Evolutionary conservation across 2,888 invertebrate genomes (phyloP), one percentile per base, ranked within the genome.

Genomic region (Rhogogaster chlorosoma): DNA sequence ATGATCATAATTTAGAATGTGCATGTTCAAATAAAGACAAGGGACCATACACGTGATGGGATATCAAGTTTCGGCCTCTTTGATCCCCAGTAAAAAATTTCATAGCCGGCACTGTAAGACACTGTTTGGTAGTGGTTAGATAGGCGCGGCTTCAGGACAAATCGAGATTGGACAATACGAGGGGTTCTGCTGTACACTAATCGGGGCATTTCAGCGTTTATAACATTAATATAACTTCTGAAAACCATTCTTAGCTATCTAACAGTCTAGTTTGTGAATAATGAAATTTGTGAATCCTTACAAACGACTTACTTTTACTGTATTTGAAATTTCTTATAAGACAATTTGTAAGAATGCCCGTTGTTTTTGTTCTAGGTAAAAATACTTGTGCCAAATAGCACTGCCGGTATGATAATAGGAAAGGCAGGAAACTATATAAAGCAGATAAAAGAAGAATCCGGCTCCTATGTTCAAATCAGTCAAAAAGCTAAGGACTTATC

Each of bases 351-450:
- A 32, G 26, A 18, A 49, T 53, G 29, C 26, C 61, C 61, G 26
- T 71, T 53, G 84, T 86, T 84, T 84, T 85, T 87, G 85, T 91
- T 92, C 75, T 91, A 95, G 95, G 98, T 99, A 88, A 99, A 99
- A 95, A 98, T 99, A 91, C 94, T 99, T 90, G 98, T 99, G 94
- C 99, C 99, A 88, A 99, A 99, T 94, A 98, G 98, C 83, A 99
- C 99, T 71, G 99, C 99, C 86, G 99, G 99, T 91, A 99, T 99
- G 99, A 98, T 99, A 90, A 99, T 99, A 93, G 99, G 99, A 91
- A 99, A 99, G 94, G 98, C 97, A 85, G 99, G 99, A 90, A 98
- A 98, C 94, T 98, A 97, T 93, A 99, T 99, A 92, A 99, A 99
- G 94, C 98, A 98, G 94, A 97, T 98, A 91, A 98, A 98, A 94